Evolutionary conservation across 2,888 invertebrate species (phyloP), one percentile per base, ranked within the genome.

Genomic region (Andrena dorsata): DNA sequence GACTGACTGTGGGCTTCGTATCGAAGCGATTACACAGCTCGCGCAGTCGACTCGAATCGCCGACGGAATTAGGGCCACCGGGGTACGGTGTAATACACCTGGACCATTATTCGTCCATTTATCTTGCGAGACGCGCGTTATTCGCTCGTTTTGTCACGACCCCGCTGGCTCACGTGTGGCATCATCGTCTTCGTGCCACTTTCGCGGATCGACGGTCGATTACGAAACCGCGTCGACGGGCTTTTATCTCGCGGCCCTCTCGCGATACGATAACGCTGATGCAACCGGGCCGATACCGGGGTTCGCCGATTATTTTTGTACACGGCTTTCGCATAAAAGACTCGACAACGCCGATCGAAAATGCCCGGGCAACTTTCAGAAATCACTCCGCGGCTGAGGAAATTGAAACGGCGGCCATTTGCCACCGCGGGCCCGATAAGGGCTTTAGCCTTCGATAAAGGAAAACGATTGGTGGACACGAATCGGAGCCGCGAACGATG

Each of bases 11-110:
- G 16, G 26, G 8, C 61, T n/a, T 41, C 20, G 23, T 66, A 20
- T 53, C 63, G 26, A 35, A 28, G 71, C 86, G 71, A 83, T 83
- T 86, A 76, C 58, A 60, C 53, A 23, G 28, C 60, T 53, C 56
- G 56, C 23, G 16, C 53, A 64, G 56, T 56, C 49, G 78, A 80
- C 80, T 80, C 60, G 71, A 58, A 80, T 81, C 63, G 47, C 71
- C 51, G 53, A 41, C 68, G 74, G 80, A 88, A 88, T 88, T 88
- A 82, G 84, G 83, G 79, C 80, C 83, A 79, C 82, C 76, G 66
- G 76, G 80, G 73, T 76, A 30, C 63, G 20, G 56, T 35, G 66
- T 71, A 78, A 82, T 71, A 61, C 49, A 23, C 63, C 60, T 30
- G 65, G 72, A 13, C 60, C 65, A 80, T 85, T 81, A 80, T 74